phyloP scores from a whole-genome alignment of 2,113 vertebrate species.

The Chionomys nivalis region DNA sequence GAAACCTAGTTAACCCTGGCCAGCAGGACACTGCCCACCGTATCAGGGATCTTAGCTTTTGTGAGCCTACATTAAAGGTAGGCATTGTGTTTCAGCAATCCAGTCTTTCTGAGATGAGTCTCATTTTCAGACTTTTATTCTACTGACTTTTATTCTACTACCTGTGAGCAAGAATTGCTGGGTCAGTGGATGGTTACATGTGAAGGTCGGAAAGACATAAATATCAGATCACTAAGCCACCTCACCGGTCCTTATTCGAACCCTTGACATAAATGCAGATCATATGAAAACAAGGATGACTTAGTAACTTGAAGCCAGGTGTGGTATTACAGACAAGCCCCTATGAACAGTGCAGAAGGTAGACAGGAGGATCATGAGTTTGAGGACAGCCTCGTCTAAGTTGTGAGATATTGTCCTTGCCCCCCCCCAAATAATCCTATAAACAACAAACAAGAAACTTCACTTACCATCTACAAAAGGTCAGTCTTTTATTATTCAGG shows the following conservation, averaged over 20 bases:
- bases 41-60: background rate
- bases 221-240: background rate
- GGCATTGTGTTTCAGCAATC: background rate
- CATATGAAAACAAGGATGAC: background rate
- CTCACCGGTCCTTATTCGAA: background rate
- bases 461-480: background rate
- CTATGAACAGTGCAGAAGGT: too few relatives aligned
- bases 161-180: background rate
- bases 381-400: background rate
- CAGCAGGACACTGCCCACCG: background rate
- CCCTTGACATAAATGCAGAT: conserved; percentile 47
- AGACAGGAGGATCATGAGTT: background rate
- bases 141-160: too few relatives aligned
- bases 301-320: conserved; percentile 29
- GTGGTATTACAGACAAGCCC: background rate
- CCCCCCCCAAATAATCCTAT: background rate
- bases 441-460: background rate
- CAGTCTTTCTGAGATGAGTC: background rate
- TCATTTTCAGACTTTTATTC: conserved; percentile 32
- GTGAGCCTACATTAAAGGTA: background rate
- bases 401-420: background rate
- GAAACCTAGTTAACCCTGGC: background rate
- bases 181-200: background rate
- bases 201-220: background rate
- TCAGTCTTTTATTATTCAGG: conserved; percentile 25